Conservation (phyloP, 2,113 vertebrate species). For the Brachyhypopomus gauderio region DNA sequence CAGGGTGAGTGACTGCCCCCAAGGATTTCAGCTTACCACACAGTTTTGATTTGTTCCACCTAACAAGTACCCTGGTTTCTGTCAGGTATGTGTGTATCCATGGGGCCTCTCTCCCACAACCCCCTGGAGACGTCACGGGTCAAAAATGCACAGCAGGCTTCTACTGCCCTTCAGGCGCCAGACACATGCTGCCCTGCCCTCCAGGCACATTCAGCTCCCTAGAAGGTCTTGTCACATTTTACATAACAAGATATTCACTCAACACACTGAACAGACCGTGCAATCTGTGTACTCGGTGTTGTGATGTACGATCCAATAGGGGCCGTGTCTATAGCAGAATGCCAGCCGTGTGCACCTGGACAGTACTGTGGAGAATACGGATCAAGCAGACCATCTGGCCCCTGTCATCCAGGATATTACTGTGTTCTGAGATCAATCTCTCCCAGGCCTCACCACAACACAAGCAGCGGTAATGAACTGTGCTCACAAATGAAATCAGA, state of each 20-base stretch:
- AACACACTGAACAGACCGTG: neutral
- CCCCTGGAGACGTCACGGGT: conserved; percentile 69
- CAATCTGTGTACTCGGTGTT: conserved; percentile 7
- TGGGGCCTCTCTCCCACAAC: conserved; percentile 68
- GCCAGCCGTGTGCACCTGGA: conserved; percentile 71
- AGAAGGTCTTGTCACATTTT: conserved; percentile 61
- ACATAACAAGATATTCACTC: neutral
- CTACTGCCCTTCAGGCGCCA: conserved; percentile 77
- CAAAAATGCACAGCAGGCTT: conserved; percentile 78
- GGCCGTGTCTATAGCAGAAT: conserved; percentile 63
- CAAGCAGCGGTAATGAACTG: conserved; percentile 56
- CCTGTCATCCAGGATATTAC: conserved; percentile 78
- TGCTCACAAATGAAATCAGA: neutral
- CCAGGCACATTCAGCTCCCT: conserved; percentile 76
- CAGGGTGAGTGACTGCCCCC: conserved; percentile 73
- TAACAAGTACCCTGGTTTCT: neutral
- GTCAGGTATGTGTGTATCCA: conserved; percentile 73
- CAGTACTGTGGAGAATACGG: conserved; percentile 73
- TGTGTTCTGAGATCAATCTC: conserved; percentile 73
- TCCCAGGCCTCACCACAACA: conserved; percentile 67
- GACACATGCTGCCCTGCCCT: conserved; percentile 76
- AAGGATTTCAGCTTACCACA: neutral
- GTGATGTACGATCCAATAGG: conserved; percentile 59
- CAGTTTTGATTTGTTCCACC: neutral
- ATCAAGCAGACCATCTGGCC: conserved; percentile 75